These are phyloP conservation scores for Gallinago paraguaiae DNA, from an alignment of 2,113 vertebrate genomes.

Conservation along the genomic window DNA sequence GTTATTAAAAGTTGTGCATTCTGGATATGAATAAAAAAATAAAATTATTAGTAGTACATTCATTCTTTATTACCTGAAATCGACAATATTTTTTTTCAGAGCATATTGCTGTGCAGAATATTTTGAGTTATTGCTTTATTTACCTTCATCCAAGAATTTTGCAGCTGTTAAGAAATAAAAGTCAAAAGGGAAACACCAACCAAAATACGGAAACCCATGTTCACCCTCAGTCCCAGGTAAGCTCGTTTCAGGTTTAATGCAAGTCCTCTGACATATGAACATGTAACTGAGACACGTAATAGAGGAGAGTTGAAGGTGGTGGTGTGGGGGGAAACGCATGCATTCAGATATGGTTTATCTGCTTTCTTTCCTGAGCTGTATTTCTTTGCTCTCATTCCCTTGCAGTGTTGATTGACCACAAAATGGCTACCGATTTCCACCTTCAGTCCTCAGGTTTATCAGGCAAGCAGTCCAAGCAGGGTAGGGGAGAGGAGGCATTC, in stretches of 20 bases:
- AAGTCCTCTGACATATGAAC: neutral
- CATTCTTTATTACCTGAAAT: constrained; percentile 17
- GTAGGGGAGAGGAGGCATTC: neutral
- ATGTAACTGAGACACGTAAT: neutral
- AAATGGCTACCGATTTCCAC: neutral
- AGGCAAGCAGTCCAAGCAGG: neutral
- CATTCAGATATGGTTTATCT: neutral
- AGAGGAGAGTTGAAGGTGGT: neutral
- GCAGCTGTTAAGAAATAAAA: neutral
- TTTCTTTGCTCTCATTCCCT: neutral
- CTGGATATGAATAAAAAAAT: neutral
- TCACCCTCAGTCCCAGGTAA: neutral
- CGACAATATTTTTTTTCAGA: neutral
- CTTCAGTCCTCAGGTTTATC: neutral
- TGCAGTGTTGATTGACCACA: neutral
- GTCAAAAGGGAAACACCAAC: neutral
- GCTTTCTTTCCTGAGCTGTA: neutral
- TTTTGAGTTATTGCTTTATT: constrained; percentile 19
- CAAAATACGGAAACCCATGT: neutral
- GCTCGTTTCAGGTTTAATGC: neutral
- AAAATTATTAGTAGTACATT: neutral
- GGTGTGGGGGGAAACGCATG: neutral
- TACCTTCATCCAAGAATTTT: constrained; percentile 10
- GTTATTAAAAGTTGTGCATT: neutral
- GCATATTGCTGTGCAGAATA: neutral